Percentiles rank a stretch among this genome's conserved stretches.
These are phyloP conservation scores for Caenorhabditis tropicalis DNA, from an alignment of 1,140 invertebrate species.

Conservation along the genomic window DNA sequence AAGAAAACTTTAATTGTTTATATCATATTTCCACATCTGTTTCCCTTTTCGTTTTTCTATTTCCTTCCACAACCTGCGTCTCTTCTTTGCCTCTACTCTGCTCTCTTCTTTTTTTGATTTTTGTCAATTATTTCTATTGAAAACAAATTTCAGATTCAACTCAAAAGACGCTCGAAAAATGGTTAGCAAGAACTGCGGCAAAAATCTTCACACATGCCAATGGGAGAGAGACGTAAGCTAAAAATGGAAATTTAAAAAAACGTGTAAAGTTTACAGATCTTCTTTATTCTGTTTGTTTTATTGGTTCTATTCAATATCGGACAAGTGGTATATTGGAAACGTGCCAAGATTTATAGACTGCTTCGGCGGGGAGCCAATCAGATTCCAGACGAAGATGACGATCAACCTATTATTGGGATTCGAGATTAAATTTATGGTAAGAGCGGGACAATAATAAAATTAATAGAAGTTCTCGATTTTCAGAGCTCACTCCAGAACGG, in stretches of 20 bases:
- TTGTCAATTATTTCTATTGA: not conserved
- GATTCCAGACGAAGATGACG: not conserved
- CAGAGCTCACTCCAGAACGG: too few species aligned
- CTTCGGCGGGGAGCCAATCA: not conserved
- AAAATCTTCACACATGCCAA: not conserved
- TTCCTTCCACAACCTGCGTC: too few species aligned
- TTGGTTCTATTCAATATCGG: not conserved
- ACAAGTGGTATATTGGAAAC: not conserved
- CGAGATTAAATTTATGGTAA: not conserved
- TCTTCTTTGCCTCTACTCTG: too few species aligned
- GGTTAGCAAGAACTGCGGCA: not conserved
- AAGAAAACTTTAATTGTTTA: too few species aligned
- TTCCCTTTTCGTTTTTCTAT: too few species aligned
- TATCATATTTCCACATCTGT: too few species aligned
- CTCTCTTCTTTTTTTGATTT: not conserved
- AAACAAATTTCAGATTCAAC: not conserved
- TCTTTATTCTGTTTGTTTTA: not conserved
- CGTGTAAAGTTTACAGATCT: not conserved
- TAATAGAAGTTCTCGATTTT: too few species aligned
- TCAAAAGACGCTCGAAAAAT: not conserved
- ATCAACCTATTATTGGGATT: not conserved
- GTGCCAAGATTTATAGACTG: not conserved
- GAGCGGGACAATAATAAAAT: too few species aligned
- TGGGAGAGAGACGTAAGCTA: constrained; percentile 27
- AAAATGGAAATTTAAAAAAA: not conserved